phyloP scores from a whole-genome alignment of 2,113 vertebrate species.

The Paralichthys olivaceus region DNA sequence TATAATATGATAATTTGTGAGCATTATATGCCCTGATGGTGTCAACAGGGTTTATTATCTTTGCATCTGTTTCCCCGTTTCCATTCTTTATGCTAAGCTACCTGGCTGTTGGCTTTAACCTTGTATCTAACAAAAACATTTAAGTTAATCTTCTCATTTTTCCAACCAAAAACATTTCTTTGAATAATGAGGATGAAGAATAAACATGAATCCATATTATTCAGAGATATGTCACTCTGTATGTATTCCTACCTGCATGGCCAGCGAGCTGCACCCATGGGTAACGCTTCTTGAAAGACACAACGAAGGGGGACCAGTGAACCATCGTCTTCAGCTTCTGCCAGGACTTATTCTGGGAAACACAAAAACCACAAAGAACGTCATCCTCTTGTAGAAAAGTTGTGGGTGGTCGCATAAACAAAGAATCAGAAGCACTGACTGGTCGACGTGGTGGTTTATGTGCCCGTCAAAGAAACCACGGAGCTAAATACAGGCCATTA shows the following conservation, averaged over 20 bases:
- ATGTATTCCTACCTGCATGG: conserved; percentile 84
- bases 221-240: neutral
- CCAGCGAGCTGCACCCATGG: conserved; percentile 93
- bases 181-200: no score
- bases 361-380: neutral
- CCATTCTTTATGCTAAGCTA: neutral
- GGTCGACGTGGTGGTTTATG: neutral
- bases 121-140: neutral
- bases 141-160: neutral
- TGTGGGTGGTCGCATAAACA: neutral
- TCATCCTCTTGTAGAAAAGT: conserved; percentile 5
- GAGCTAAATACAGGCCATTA: conserved; percentile 10
- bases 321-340: conserved; percentile 89
- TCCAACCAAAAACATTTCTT: no score
- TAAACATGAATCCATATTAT: neutral
- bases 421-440: conserved; percentile 22
- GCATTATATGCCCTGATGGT: neutral
- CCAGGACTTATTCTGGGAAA: conserved; percentile 86
- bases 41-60: neutral
- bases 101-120: neutral
- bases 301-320: conserved; percentile 87
- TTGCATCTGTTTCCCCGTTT: neutral
- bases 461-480: conserved; percentile 3
- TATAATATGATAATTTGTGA: neutral
- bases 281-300: conserved; percentile 89